Evolutionary conservation across 30 jellyfish, hydroid and myxozoan species (phyloP).

Genomic region (Aurelia aurita): DNA sequence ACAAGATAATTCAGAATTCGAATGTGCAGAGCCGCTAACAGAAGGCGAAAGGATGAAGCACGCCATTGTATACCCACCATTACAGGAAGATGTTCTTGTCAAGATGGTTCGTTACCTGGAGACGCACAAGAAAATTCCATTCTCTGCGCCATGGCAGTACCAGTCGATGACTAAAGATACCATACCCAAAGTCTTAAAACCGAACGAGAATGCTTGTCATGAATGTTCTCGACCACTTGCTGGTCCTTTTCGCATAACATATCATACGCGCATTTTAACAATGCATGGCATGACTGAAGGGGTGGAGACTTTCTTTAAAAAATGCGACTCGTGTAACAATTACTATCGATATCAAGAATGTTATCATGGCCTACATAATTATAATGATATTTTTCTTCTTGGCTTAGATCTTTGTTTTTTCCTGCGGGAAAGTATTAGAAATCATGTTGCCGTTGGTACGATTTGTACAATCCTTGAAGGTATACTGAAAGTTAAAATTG

Average conservation of each 20-base stretch:
- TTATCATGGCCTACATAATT: constrained; percentile 46
- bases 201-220: constrained; percentile 32
- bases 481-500: not conserved
- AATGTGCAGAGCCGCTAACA: not conserved
- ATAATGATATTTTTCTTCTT: constrained; percentile 20
- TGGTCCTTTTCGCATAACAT: constrained; percentile 22
- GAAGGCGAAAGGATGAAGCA: not conserved
- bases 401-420: constrained; percentile 49
- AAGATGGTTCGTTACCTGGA: not conserved
- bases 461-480: not conserved
- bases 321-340: constrained; percentile 14
- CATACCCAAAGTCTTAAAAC: constrained; percentile 3
- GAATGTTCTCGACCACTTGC: constrained; percentile 6
- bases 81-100: not conserved
- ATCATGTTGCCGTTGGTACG: constrained; percentile 33
- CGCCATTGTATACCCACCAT: not conserved
- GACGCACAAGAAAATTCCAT: not conserved
- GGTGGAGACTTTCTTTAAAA: constrained; percentile 16
- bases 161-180: not conserved
- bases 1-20: not conserved
- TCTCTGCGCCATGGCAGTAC: constrained; percentile 10
- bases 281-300: constrained; percentile 6
- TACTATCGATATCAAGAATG: constrained; percentile 45
- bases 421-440: constrained; percentile 5
- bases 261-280: constrained; percentile 26